Base-by-base conservation (phyloP, 2,888 invertebrate genomes). In the Bugula neritina region DNA sequence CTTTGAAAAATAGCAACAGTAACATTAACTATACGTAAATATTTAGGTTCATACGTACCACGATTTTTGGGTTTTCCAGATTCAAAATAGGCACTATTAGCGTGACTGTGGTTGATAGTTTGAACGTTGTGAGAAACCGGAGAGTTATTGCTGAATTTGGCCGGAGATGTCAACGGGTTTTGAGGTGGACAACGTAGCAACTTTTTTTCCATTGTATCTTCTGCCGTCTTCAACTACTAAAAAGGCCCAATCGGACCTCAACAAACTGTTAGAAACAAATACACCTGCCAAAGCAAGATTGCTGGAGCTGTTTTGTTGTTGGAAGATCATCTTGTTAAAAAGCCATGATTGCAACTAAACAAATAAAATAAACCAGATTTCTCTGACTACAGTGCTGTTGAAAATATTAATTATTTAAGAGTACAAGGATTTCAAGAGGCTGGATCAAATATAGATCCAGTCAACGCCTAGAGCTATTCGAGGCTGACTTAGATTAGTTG, bases 321-420 rank as follows among this genome's bases (percentile, higher is more conserved):
- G 63, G 63, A 63, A 21, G 13, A 63, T 25, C 63, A 63, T 63
- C 31, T 79, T 74, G 77, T 79, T 75, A 79, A 74, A 77, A 77
- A 76, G 77, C 79, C 79, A 79, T 79, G 76, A 75, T 78, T 75
- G 74, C 72, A 74, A 76, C 72, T 69, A 69, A n/a, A 73, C 70
- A 74, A 75, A 72, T 72, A 71, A 55, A 74, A 74, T 75, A 75
- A 73, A 71, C 35, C 71, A 73, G 71, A 63, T 72, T 72, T 27
- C 21, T 13, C 21, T n/a, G 27, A 63, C 27, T 27, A 2, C 31
- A 17, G 23, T 63, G 13, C 25, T 63, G 17, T 29, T 25, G 13
- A 5, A 5, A 63, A 31, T 57, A 63, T 63, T 17, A 63, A 13
- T 29, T 5, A n/a, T 63, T 63, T 25, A 63, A 25, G 31, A 25